Evolutionary conservation across 1,140 invertebrate genomes (phyloP).

Genomic region (Bombus terrestris): DNA sequence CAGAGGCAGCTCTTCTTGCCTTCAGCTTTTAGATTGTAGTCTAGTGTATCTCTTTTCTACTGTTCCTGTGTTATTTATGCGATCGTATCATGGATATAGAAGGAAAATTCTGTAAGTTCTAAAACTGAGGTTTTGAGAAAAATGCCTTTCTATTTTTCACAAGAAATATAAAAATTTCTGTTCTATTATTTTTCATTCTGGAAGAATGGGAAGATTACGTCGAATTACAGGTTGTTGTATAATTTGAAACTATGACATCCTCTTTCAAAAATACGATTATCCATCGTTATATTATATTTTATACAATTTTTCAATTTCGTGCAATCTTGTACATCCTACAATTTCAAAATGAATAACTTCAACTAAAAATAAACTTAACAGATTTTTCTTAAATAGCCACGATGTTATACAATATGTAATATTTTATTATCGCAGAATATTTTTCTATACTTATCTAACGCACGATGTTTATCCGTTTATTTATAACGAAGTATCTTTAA

Average conservation of each 20-base stretch:
- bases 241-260: no score
- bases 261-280: no score
- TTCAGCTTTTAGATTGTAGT: not conserved
- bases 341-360: not conserved
- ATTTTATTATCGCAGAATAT: slow-evolving; percentile 14
- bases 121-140: not conserved
- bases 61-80: slow-evolving; percentile 46
- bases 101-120: not conserved
- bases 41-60: not conserved
- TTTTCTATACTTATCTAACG: slow-evolving; percentile 36
- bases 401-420: not conserved
- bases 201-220: no score
- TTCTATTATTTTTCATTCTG: not conserved
- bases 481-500: not conserved
- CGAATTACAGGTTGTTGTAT: no score
- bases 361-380: not conserved
- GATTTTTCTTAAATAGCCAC: not conserved
- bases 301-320: no score
- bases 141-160: not conserved
- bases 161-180: not conserved
- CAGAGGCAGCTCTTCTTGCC: slow-evolving; percentile 21
- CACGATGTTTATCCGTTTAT: slow-evolving; percentile 19
- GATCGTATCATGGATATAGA: not conserved
- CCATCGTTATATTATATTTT: no score
- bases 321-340: no score